Evolutionary conservation across 2,113 vertebrate genomes (phyloP).

Genomic region (Psilopogon haemacephalus): DNA sequence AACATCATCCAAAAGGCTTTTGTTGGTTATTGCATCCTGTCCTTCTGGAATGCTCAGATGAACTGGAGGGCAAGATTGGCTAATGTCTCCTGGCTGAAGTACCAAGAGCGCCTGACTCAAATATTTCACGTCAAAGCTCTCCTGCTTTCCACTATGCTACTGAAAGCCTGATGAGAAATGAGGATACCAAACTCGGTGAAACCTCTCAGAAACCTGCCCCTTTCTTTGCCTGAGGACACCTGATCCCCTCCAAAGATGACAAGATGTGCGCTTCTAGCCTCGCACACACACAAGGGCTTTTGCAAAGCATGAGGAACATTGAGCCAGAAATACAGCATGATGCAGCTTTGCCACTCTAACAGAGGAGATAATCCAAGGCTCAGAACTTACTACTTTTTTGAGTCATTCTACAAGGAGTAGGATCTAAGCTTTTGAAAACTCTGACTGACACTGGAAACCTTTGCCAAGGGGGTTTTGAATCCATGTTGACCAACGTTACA

Average conservation of each 20-base stretch:
- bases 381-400: background rate
- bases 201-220: background rate
- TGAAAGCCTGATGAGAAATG: background rate
- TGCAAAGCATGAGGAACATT: background rate
- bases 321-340: accelerated
- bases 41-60: background rate
- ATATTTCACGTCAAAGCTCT: background rate
- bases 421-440: background rate
- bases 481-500: background rate
- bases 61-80: background rate
- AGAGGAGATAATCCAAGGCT: background rate
- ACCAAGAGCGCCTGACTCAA: background rate
- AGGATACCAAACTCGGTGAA: background rate
- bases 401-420: background rate
- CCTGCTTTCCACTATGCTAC: accelerated
- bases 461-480: background rate
- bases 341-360: background rate
- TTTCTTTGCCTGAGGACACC: background rate
- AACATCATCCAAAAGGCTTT: constrained; percentile 52
- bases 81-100: background rate
- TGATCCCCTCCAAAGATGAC: background rate
- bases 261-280: accelerated
- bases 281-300: background rate
- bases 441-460: background rate
- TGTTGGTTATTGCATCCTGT: constrained; percentile 38